These are phyloP conservation scores for Neopelma chrysocephalum DNA, from an alignment of 2,797 vertebrate genomes.

Conservation along the genomic window DNA sequence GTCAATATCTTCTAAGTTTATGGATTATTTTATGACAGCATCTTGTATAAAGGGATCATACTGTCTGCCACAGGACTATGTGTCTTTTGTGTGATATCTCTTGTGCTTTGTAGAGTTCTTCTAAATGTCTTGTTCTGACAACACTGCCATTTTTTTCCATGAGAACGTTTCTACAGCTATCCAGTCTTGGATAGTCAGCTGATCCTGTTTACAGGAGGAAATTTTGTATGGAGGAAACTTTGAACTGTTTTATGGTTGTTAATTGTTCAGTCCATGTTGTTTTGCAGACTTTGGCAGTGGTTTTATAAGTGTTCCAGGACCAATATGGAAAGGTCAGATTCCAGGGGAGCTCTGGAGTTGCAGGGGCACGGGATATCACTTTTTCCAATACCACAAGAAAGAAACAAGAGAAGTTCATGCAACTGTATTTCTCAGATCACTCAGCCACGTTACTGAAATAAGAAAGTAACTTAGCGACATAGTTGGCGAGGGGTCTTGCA, in stretches of 20 bases:
- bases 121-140: background rate
- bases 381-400: background rate
- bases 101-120: background rate
- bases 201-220: background rate
- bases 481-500: accelerated
- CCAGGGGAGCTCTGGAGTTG: background rate
- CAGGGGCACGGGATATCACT: background rate
- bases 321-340: background rate
- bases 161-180: background rate
- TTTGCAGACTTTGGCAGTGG: background rate
- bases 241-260: background rate
- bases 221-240: background rate
- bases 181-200: background rate
- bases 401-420: background rate
- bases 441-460: background rate
- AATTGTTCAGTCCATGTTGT: background rate
- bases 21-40: background rate
- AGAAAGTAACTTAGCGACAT: background rate
- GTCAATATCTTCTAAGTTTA: background rate
- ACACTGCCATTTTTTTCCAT: background rate
- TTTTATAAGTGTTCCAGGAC: background rate
- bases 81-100: background rate
- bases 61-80: background rate
- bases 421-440: background rate
- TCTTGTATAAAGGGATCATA: background rate